Evolutionary conservation across 2,888 invertebrate species (phyloP), one percentile per base, ranked within the genome.

Genomic region (Disparrhopalites patrizii): DNA sequence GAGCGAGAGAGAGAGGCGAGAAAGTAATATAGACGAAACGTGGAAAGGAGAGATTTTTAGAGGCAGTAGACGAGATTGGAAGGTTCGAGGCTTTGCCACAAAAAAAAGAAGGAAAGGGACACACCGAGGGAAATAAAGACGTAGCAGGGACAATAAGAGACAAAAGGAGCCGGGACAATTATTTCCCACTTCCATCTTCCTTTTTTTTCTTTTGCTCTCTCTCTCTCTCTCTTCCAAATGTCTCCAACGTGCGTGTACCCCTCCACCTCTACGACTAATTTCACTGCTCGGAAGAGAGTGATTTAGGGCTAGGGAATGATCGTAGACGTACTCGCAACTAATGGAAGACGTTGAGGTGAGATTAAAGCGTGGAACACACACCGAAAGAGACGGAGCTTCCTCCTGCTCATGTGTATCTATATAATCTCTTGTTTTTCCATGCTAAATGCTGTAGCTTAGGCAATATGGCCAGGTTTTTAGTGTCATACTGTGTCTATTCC

Each of bases 281-380:
- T 55, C 31, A 36, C 23, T 36, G 55, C 20, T 55, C 23, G 55
- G n/a, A n/a, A n/a, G 20, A 33, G 36, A 33, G 55, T 55, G 55
- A 55, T 55, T 55, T 55, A 55, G 55, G 36, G 55, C 23, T 55
- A n/a, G 33, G 31, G 36, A 33, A 55, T 55, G 31, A 55, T 55
- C 55, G 23, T 33, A 55, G 55, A 33, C 20, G n/a, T n/a, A n/a
- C 55, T 55, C 33, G 55, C 33, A 55, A 33, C 33, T 55, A 55
- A 33, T 55, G 55, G 55, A 55, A 33, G 36, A 55, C 55, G 33
- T 36, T 55, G 36, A 33, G 55, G 55, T 33, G 33, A 33, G 55
- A 55, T 55, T 55, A 55, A 36, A 55, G 33, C 36, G 52, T 52
- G 30, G 23, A 33, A 55, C 55, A 33, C 23, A 55, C 18, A 47